Base-by-base conservation (phyloP, 2,797 vertebrate genomes). In the Esox lucius region DNA sequence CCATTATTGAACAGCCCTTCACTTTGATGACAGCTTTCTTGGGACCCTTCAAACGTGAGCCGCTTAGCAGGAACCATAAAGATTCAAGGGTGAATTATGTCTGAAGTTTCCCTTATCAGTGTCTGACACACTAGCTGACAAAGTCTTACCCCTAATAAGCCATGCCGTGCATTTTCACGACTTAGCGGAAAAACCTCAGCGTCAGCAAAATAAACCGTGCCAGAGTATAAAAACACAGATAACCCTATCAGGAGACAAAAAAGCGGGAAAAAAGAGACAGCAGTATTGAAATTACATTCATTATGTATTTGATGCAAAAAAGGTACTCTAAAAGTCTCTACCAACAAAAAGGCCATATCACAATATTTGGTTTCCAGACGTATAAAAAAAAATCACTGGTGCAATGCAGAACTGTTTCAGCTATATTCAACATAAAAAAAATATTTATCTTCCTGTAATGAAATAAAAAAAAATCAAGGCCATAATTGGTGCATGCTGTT, bases 71-170 rank as follows among this genome's bases (percentile, higher is more conserved):
- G 83, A 83, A 78, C 72, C 68, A 33, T 78, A 73, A 82, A 84
- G 79, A 87, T 83, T 83, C 85, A 62, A 76, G 76, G 75, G 76
- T 87, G 83, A 87, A 82, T 87, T 86, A 81, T 83, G 56, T 83
- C 82, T 76, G 16, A 51, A 85, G 82, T 83, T 84, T 61, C 61
- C 61, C 84, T 87, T 90, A 90, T 91, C 86, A 53, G 73, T 74
- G 62, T 75, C 86, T 79, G 78, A 85, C 89, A 88, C 75, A 31
- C 81, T 5, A 74, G 78, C 87, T 86, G 85, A 87, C 80, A 83
- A 82, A 80, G 75, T 81, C 79, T 88, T 81, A 83, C 24, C 56
- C 84, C 81, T 85, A 86, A 86, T 86, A 83, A 82, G 78, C 85
- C 68, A 77, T 73, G 72, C 56, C 22, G 74, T 76, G 85, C 78